Conservation (phyloP, 2,797 vertebrate genomes). For the Phyllotis vaccarum region DNA sequence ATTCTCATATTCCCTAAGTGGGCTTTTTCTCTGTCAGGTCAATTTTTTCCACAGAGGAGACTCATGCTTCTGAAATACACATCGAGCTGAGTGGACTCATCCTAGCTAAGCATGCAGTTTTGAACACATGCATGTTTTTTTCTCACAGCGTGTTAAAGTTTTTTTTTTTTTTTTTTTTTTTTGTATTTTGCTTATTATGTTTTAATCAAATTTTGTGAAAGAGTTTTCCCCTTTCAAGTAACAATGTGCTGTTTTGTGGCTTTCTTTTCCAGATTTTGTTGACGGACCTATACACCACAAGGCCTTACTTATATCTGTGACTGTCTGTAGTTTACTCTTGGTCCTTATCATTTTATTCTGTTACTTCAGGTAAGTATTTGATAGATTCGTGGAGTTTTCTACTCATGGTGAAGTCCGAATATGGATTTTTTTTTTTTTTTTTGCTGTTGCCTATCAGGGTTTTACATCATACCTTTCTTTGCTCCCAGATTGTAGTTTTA, state of each 20-base stretch:
- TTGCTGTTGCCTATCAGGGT: not conserved
- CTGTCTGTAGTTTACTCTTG: conserved; percentile 92
- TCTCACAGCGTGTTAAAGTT: not conserved
- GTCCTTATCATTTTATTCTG: conserved; percentile 92
- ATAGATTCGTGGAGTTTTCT: not conserved
- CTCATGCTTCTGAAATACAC: not conserved
- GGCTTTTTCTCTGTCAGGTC: not conserved
- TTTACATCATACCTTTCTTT: not conserved
- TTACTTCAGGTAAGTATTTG: conserved; percentile 93
- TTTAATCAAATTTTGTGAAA: not conserved
- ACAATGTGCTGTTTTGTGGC: not conserved
- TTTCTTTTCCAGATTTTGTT: conserved; percentile 90
- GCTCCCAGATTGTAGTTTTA: conserved; percentile 33
- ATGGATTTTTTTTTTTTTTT: no score
- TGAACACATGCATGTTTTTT: not conserved
- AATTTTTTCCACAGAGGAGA: not conserved
- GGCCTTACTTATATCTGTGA: conserved; percentile 93
- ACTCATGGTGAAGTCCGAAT: not conserved
- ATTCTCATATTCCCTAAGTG: not conserved
- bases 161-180: not conserved
- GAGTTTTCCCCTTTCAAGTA: conserved; percentile 21
- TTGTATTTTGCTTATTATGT: not conserved
- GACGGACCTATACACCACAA: conserved; percentile 93
- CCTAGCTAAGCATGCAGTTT: not conserved
- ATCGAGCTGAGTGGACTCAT: not conserved